Percentiles rank a stretch among this genome's conserved stretches.
These are phyloP conservation scores for Mico argentatus DNA, from an alignment of 2,797 vertebrate species.

Conservation along the genomic window DNA sequence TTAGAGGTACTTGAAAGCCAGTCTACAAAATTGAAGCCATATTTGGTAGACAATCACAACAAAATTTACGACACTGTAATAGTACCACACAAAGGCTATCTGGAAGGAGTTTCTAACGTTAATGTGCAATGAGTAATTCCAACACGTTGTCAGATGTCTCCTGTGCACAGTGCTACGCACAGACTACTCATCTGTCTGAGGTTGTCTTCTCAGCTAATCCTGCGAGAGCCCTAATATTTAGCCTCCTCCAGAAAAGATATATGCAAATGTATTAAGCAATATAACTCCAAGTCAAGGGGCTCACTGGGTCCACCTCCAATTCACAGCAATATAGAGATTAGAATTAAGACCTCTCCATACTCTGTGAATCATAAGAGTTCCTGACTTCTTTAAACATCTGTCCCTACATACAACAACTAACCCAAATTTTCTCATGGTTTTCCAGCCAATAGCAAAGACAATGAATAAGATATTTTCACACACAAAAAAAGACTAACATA, in stretches of 20 bases:
- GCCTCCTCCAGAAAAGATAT: neutral
- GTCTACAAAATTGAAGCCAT: neutral
- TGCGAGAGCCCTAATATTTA: neutral
- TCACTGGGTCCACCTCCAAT: slow-evolving; percentile 12
- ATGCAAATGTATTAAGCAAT: neutral
- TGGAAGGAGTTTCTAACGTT: neutral
- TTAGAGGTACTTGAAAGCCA: neutral
- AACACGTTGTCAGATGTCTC: neutral
- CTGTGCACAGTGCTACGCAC: neutral
- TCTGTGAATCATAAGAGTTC: neutral
- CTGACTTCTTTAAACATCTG: slow-evolving; percentile 50
- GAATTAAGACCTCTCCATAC: slow-evolving; percentile 38
- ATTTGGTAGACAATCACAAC: neutral
- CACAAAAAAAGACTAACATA: slow-evolving; percentile 62
- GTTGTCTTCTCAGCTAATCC: neutral
- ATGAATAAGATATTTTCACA: slow-evolving; percentile 65
- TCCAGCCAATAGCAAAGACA: slow-evolving; percentile 69
- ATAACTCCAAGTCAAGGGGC: neutral
- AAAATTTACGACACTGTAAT: neutral
- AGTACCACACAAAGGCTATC: neutral
- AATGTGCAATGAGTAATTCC: neutral
- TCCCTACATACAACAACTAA: neutral
- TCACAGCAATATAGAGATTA: neutral
- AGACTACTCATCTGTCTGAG: neutral
- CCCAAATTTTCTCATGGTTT: slow-evolving; percentile 5